Percentiles rank a stretch among this genome's conserved stretches.
Evolutionary conservation across 2,113 vertebrate species (phyloP).

Genomic region (Cyprinodon tularosa): DNA sequence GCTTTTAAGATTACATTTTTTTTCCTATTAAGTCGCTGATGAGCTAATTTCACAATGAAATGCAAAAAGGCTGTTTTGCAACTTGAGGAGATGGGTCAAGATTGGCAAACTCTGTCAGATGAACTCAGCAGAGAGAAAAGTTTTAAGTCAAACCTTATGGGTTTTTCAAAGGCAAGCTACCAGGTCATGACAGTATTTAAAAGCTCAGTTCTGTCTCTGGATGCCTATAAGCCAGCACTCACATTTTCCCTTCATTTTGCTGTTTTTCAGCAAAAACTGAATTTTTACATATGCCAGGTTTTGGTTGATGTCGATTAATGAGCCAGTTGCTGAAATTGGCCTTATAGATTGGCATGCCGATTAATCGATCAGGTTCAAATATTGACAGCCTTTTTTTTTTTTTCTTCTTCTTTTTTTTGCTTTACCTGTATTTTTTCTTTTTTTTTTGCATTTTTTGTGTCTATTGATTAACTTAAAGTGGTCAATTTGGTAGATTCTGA

Average conservation of each 20-base stretch:
- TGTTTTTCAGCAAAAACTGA: not conserved
- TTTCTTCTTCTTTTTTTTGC: no score
- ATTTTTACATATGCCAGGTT: not conserved
- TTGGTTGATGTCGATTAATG: no score
- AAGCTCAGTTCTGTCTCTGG: constrained; percentile 11
- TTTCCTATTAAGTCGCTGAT: not conserved
- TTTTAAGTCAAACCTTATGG: constrained; percentile 14
- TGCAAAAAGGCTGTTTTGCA: constrained; percentile 19
- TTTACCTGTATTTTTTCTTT: no score
- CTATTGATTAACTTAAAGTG: no score
- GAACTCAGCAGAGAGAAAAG: not conserved
- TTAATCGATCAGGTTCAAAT: no score
- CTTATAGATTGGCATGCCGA: no score
- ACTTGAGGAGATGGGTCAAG: not conserved
- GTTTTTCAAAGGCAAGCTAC: constrained; percentile 30
- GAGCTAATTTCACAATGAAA: not conserved
- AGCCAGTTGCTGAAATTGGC: no score
- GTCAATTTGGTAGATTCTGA: no score
- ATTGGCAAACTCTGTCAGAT: constrained; percentile 27
- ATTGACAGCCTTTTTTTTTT: no score
- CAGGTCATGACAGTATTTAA: constrained; percentile 1
- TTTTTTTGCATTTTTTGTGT: no score
- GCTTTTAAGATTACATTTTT: not conserved
- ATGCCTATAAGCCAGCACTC: constrained; percentile 18
- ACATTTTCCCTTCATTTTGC: constrained; percentile 12